phyloP scores from a whole-genome alignment of 2,797 vertebrate species.

The Molossus molossus region DNA sequence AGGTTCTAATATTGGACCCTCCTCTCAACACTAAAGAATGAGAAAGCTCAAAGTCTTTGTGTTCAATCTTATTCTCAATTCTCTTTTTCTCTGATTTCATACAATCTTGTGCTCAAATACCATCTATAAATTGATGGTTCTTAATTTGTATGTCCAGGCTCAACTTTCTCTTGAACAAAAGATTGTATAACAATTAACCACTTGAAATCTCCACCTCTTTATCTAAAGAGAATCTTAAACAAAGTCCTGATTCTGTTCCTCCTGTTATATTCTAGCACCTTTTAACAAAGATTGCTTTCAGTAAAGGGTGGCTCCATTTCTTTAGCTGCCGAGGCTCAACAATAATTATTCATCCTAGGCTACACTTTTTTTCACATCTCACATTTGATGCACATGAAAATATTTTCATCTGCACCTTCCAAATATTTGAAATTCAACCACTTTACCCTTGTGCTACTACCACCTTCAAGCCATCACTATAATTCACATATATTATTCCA shows the following conservation, averaged over 20 bases:
- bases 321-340: neutral
- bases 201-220: neutral
- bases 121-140: neutral
- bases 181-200: neutral
- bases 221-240: neutral
- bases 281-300: neutral
- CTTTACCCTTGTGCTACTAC: neutral
- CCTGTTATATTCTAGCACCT: neutral
- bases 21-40: neutral
- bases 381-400: neutral
- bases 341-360: neutral
- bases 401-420: neutral
- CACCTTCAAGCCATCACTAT: neutral
- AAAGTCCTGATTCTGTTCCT: neutral
- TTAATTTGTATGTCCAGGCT: neutral
- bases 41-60: neutral
- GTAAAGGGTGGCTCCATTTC: neutral
- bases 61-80: neutral
- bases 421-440: neutral
- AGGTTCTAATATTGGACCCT: neutral
- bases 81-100: neutral
- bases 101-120: neutral
- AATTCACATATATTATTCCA: neutral
- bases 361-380: neutral
- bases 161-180: neutral